phyloP scores from a whole-genome alignment of 2,113 vertebrate species.

The Onychostruthus taczanowskii region DNA sequence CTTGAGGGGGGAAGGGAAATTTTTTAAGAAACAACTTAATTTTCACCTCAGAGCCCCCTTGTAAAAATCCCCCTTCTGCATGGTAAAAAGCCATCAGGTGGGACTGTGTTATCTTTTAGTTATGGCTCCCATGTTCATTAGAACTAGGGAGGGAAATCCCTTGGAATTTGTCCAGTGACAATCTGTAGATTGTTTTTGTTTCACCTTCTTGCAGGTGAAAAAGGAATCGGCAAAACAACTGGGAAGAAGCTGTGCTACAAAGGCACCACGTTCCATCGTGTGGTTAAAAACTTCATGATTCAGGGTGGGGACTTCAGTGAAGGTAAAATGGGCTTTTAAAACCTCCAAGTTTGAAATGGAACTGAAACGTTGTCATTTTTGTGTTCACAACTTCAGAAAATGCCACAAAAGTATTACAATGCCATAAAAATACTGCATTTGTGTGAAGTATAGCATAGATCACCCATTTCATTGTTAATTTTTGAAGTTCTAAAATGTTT shows the following conservation, averaged over 20 bases:
- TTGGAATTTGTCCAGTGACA: not conserved
- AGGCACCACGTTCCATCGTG: conserved; percentile 97
- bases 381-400: not conserved
- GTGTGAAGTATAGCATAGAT: not conserved
- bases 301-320: conserved; percentile 99
- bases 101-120: not conserved
- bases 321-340: conserved; percentile 74
- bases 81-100: not conserved
- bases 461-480: not conserved
- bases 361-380: fast-evolving
- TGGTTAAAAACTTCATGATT: conserved; percentile 99
- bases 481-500: not conserved
- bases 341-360: not conserved
- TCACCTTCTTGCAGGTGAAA: conserved; percentile 82
- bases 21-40: not conserved
- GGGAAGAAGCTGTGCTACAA: conserved; percentile 97
- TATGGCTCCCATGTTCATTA: not conserved
- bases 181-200: not conserved
- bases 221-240: conserved; percentile 92
- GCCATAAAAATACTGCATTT: not conserved
- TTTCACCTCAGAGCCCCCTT: not conserved
- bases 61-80: not conserved
- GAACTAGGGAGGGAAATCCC: not conserved
- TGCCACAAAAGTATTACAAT: fast-evolving
- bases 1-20: fast-evolving